Evolutionary conservation across 2,888 invertebrate species (phyloP), one percentile per base, ranked within the genome.

Genomic region (Volucella bombylans): DNA sequence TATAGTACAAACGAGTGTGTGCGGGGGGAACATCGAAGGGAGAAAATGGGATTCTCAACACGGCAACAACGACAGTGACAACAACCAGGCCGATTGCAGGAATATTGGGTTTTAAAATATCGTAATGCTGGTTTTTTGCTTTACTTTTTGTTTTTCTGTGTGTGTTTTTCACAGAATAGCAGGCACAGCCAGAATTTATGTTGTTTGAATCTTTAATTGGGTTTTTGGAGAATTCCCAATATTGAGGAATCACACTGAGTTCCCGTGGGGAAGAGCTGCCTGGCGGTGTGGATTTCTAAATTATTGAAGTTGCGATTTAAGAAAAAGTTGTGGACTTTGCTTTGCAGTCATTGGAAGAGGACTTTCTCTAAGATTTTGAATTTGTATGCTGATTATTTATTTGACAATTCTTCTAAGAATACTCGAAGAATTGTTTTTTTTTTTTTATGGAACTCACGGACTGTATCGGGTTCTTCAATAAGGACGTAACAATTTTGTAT

Each of bases 131-230:
- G 64, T 52, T 45, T 73, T 73, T 73, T 54, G 12, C 12, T 54
- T 54, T 54, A 45, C n/a, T 62, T 62, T 69, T 55, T 31, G 47
- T 49, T 31, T 31, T 31, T 1, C 31, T 31, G 31, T 31, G 31
- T 31, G 31, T 31, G 31, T 31, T 31, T 67, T 69, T 62, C 62
- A 61, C 59, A 43, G 14, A 8, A 23, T 11, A 15, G 15, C 15
- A 15, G 8, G 15, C 50, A 52, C 50, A 45, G n/a, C n/a, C 45
- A 54, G 68, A 69, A 64, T 55, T 71, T 69, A 78, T 64, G 69
- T 55, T 78, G 45, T 78, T 78, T 41, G 49, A 43, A 41, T 64
- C 62, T 78, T 69, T 78, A 78, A 78, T 78, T 78, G 69, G 49
- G 69, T 69, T 77, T 77, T 69, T 62, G 62, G 55, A 47, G 61